phyloP scores from a whole-genome alignment of 2,113 vertebrate species.

The Rhinoptilus africanus region DNA sequence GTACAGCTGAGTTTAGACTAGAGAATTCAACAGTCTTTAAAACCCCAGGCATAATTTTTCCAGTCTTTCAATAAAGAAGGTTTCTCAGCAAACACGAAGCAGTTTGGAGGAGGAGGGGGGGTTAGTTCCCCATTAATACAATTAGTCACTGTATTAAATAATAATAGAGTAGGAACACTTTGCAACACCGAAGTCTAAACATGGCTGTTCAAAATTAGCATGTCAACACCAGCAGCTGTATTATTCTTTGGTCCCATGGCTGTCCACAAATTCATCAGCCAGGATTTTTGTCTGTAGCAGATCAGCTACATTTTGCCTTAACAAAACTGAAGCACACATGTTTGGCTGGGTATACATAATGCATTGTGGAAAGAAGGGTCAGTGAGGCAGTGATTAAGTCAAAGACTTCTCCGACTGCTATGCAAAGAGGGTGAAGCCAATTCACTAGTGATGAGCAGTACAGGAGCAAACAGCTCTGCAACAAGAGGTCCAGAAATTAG shows the following conservation, averaged over 20 bases:
- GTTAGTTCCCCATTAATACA: neutral
- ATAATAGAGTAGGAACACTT: neutral
- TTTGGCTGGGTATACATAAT: neutral
- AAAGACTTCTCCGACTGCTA: neutral
- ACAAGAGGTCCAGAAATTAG: neutral
- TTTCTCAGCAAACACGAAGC: neutral
- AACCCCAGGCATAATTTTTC: neutral
- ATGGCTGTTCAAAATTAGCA: neutral
- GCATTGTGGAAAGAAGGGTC: neutral
- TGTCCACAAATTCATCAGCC: neutral
- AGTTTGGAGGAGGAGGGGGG: neutral
- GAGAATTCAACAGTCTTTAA: neutral
- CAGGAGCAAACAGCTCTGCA: neutral
- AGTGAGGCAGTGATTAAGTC: neutral
- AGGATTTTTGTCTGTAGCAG: neutral
- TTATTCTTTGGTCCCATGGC: neutral
- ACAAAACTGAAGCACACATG: neutral
- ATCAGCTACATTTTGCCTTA: neutral
- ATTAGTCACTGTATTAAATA: neutral
- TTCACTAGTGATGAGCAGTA: neutral
- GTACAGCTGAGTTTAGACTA: neutral
- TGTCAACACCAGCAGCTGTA: neutral
- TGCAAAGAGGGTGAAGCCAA: neutral
- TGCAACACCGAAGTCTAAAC: neutral
- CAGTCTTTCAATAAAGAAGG: neutral